phyloP scores from a whole-genome alignment of 1,140 invertebrate genomes.

The Ephestia elutella region DNA sequence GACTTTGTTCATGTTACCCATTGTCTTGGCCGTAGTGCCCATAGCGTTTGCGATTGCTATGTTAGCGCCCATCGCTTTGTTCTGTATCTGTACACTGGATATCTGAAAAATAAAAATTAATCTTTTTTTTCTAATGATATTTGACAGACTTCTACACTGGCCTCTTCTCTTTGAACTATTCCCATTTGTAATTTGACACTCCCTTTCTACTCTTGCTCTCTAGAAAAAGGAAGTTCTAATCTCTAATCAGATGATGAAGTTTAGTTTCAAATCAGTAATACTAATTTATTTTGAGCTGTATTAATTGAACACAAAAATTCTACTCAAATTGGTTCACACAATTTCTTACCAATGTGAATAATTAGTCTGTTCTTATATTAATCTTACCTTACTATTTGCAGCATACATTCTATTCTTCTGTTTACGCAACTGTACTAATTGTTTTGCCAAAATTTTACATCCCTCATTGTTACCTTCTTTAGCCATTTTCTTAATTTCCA shows the following conservation, averaged over 20 bases:
- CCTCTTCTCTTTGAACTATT: no score
- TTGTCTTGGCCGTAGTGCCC: constrained; percentile 89
- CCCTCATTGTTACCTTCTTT: constrained; percentile 90
- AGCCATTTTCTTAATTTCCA: constrained; percentile 92
- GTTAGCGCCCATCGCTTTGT: constrained; percentile 92
- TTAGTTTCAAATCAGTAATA: no score
- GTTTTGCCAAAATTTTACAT: constrained; percentile 89
- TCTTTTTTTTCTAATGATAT: neutral
- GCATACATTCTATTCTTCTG: constrained; percentile 89
- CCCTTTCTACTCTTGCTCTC: no score
- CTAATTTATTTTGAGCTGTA: no score
- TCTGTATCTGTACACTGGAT: constrained; percentile 85
- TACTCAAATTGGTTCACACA: no score
- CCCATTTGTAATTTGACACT: no score
- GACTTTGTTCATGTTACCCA: constrained; percentile 90
- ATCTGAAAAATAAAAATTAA: constrained; percentile 80
- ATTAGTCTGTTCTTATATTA: neutral
- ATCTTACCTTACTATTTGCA: constrained; percentile 81
- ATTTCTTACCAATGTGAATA: neutral
- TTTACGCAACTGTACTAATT: constrained; percentile 89
- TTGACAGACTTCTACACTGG: neutral
- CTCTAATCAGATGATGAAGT: no score
- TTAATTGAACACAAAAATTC: no score
- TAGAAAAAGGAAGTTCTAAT: no score
- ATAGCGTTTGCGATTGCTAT: constrained; percentile 89